Conservation (phyloP, 1,140 invertebrate genomes). For the Augochlora pura region DNA sequence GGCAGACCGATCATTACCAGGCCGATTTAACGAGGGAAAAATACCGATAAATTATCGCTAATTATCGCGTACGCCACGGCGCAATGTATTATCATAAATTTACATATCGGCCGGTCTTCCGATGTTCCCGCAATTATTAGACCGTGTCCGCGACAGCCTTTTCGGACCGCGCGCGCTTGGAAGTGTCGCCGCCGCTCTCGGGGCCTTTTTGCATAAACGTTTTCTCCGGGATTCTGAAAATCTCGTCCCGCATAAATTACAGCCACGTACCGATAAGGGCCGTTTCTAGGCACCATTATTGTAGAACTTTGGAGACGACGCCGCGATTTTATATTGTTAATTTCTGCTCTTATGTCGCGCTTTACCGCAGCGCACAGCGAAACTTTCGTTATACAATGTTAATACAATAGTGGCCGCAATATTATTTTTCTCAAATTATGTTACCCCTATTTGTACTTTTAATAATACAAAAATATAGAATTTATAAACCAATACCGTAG, state of each 20-base stretch:
- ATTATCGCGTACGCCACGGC: background rate
- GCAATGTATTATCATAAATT: slow-evolving; percentile 27
- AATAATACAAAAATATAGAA: too few relatives aligned
- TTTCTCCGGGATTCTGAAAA: background rate
- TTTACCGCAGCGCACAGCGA: too few relatives aligned
- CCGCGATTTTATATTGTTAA: too few relatives aligned
- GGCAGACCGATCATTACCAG: background rate
- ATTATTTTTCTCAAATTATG: too few relatives aligned
- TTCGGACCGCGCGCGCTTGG: background rate
- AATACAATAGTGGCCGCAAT: too few relatives aligned
- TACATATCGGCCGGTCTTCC: slow-evolving; percentile 27
- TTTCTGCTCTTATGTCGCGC: too few relatives aligned
- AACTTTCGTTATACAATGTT: too few relatives aligned
- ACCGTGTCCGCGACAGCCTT: background rate
- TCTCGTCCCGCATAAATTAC: background rate
- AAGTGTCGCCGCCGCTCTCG: background rate
- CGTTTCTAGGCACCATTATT: too few relatives aligned
- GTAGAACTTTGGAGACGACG: too few relatives aligned
- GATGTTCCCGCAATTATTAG: slow-evolving; percentile 1
- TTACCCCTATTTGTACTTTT: too few relatives aligned
- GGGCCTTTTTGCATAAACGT: background rate
- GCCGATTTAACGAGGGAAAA: slow-evolving; percentile 11
- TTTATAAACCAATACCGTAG: too few relatives aligned
- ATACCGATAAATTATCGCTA: slow-evolving; percentile 31
- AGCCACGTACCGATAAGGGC: background rate